Evolutionary conservation across 2,113 vertebrate species (phyloP), one percentile per base, ranked within the genome.

Genomic region (Salminus brasiliensis): DNA sequence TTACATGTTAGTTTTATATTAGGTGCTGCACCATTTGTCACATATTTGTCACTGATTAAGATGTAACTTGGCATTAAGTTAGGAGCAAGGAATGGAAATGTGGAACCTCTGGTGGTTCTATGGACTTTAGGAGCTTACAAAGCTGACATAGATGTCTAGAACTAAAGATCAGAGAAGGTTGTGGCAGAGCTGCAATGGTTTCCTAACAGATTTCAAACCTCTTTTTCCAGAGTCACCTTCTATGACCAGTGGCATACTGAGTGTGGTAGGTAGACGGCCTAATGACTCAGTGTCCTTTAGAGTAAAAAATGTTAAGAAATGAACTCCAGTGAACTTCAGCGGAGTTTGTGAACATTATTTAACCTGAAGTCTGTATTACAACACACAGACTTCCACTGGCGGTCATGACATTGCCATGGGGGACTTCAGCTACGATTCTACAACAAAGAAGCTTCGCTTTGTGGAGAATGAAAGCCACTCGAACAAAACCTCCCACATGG

Each of bases 401-500:
- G 89, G 86, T 60, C 89, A 90, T 34, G 3, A 76, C 0, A 88
- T 77, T 74, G 85, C 84, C 9, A 2, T 7, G 0, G 92, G 90
- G 3, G 47, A 84, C 0, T 92, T 89, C 83, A 87, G 84, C n/a
- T 93, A 89, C 0, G 92, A 93, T 72, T 86, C 90, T 2, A 84
- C 78, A 82, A 83, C 82, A 41, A 90, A 87, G 74, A 91, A 90
- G 70, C 90, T 93, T 5, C 89, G 89, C 21, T 92, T 93, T 87
- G 89, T 73, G 60, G 88, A 91, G 23, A 91, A 91, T 7, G 85
- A 85, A 29, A 88, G 29, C 0, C 76, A 86, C 36, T 62, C 66
- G 4, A 92, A 92, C 86, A 74, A 84, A 45, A 87, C 89, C 3
- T 16, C 85, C 5, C 73, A 79, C 62, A 21, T 92, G 90, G 92